phyloP scores from a whole-genome alignment of 2,797 vertebrate species.

The Chiloscyllium punctatum region DNA sequence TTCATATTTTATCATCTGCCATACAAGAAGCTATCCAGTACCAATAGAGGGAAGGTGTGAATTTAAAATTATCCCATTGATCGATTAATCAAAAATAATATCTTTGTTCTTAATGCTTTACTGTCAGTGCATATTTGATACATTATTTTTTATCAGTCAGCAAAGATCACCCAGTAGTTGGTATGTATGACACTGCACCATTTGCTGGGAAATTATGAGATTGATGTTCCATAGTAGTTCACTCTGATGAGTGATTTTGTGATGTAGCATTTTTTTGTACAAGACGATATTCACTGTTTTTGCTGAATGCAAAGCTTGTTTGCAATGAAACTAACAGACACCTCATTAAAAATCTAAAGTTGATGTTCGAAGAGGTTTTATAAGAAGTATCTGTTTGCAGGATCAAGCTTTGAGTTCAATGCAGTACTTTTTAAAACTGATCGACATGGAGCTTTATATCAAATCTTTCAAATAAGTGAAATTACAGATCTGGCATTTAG shows the following conservation, averaged over 20 bases:
- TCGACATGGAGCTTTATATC: neutral
- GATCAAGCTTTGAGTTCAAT: neutral
- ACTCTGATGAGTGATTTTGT: neutral
- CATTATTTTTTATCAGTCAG: no score
- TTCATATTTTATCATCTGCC: neutral
- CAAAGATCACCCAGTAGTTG: neutral
- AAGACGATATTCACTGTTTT: neutral
- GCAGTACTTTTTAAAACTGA: neutral
- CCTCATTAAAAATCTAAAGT: neutral
- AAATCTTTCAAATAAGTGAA: neutral
- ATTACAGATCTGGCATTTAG: neutral
- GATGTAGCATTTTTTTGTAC: neutral
- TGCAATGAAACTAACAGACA: neutral
- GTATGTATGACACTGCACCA: neutral
- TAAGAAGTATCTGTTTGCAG: neutral
- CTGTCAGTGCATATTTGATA: neutral
- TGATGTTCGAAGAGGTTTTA: neutral
- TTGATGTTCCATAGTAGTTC: neutral
- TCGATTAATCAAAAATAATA: neutral
- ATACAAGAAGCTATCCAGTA: no score
- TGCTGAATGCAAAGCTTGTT: neutral
- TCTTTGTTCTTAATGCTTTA: neutral
- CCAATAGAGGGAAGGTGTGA: no score
- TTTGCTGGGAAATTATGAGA: neutral
- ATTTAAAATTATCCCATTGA: neutral